Evolutionary conservation across 2,888 invertebrate genomes (phyloP), one percentile per base, ranked within the genome.

Genomic region (Luperina nickerlii): DNA sequence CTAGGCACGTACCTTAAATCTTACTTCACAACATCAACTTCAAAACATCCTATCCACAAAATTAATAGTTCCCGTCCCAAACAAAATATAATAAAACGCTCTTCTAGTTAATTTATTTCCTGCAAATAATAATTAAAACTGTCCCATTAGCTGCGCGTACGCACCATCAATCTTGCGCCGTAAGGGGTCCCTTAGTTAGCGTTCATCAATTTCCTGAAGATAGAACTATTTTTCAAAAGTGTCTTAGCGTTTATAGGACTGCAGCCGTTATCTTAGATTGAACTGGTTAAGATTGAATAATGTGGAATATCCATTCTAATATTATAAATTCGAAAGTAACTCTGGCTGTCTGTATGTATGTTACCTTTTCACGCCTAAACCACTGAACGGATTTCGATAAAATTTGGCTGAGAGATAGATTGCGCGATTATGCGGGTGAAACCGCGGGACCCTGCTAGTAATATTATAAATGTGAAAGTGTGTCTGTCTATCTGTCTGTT

Each of bases 111-210:
- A 85, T 87, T 78, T 68, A 82, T 87, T 73, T 84, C 51, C 74
- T 18, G 71, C 80, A 79, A 83, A 77, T 79, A 86, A 79, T 87
- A 89, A 88, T 88, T 87, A 88, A 82, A 80, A 82, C 60, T 65
- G 76, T 79, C 78, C 84, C 67, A 86, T 89, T 87, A 89, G 20
- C 51, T 69, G 74, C 73, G 72, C 75, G 69, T 24, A 70, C 79
- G 69, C 67, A 74, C 66, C 79, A 88, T 88, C 83, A 83, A 89
- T 87, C 85, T 76, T 32, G 54, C 76, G 45, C 86, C 75, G 74
- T 75, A 51, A 80, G 86, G 73, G 81, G 85, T 79, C 79, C 51
- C 60, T 51, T 75, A 80, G 78, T 82, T 85, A 82, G 38, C 62
- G 80, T 45, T 74, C 77, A 84, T 77, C 70, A 77, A 72, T 78